These are phyloP conservation scores for Mobula hypostoma DNA, from an alignment of 2,113 vertebrate species.

Conservation along the genomic window DNA sequence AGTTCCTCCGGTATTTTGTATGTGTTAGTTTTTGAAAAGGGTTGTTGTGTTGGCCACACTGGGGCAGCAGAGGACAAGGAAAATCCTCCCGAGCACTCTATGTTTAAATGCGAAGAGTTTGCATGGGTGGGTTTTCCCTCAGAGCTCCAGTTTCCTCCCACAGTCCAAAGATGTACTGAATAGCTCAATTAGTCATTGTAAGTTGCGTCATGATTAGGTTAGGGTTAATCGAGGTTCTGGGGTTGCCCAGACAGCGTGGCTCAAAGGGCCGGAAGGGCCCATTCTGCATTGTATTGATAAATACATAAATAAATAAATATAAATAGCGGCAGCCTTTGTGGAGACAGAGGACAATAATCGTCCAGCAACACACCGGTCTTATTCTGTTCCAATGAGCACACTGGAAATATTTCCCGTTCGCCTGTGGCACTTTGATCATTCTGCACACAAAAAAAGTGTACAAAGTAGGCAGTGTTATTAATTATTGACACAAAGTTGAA, in stretches of 20 bases:
- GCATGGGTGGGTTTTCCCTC: too few relatives aligned
- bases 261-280: too few relatives aligned
- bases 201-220: too few relatives aligned
- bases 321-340: not conserved
- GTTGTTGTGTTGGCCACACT: not conserved
- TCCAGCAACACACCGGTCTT: too few relatives aligned
- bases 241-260: too few relatives aligned
- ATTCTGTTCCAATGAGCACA: not conserved
- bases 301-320: too few relatives aligned
- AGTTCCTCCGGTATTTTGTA: too few relatives aligned
- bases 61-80: constrained; percentile 16
- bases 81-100: not conserved
- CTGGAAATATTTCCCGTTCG: not conserved
- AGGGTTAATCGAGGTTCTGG: too few relatives aligned
- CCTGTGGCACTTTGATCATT: not conserved
- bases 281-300: too few relatives aligned
- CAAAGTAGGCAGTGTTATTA: not conserved
- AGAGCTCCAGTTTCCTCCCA: too few relatives aligned
- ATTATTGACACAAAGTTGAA: not conserved
- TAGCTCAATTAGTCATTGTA: too few relatives aligned
- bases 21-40: not conserved
- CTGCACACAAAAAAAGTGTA: not conserved
- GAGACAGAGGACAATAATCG: not conserved
- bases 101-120: not conserved
- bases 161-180: too few relatives aligned